These are phyloP conservation scores for Dufourea novaeangliae DNA, from an alignment of 1,140 invertebrate species.

Conservation along the genomic window DNA sequence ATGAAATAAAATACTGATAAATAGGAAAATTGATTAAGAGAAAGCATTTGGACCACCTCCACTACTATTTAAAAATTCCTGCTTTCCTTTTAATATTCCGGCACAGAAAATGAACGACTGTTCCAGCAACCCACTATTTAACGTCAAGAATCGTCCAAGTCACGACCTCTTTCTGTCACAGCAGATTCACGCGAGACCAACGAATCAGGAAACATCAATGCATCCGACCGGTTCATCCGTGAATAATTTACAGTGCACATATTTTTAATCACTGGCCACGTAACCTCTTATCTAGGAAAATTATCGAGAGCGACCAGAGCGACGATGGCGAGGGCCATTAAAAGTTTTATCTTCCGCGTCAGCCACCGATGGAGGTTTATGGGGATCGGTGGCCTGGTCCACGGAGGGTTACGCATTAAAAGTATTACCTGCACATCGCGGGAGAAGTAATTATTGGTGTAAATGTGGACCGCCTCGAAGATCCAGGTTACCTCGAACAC, in stretches of 20 bases:
- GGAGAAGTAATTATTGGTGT: slow-evolving; percentile 87
- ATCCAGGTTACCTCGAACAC: slow-evolving; percentile 87
- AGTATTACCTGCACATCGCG: slow-evolving; percentile 85
- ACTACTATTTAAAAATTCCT: too few species aligned
- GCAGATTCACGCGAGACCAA: too few species aligned
- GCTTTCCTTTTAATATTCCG: too few species aligned
- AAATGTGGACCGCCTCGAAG: slow-evolving; percentile 86
- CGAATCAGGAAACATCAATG: too few species aligned
- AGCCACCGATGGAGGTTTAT: not conserved
- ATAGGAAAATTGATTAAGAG: too few species aligned
- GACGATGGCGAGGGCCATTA: slow-evolving; percentile 11
- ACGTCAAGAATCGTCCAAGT: too few species aligned
- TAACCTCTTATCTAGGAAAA: slow-evolving; percentile 1
- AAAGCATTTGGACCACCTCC: too few species aligned
- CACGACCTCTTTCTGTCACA: too few species aligned
- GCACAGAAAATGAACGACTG: too few species aligned
- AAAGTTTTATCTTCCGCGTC: slow-evolving; percentile 33
- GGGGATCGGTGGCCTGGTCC: not conserved
- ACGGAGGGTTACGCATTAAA: slow-evolving; percentile 1
- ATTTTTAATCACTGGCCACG: not conserved
- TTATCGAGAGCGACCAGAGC: not conserved
- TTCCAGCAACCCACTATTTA: too few species aligned
- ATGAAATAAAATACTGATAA: too few species aligned
- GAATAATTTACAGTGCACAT: not conserved
- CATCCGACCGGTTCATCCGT: too few species aligned